phyloP scores from a whole-genome alignment of 2,113 vertebrate species.

The Crypturellus undulatus region DNA sequence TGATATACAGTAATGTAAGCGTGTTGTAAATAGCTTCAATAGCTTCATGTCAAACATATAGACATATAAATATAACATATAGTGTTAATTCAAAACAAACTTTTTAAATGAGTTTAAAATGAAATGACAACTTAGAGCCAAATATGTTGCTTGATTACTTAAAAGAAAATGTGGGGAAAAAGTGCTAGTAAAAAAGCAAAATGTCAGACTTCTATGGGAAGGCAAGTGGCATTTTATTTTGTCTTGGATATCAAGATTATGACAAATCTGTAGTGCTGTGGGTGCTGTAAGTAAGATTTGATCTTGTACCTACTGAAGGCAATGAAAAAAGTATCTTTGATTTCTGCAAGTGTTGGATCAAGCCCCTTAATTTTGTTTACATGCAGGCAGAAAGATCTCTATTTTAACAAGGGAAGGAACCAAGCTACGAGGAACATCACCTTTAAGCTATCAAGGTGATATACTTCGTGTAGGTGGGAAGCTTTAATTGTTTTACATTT shows the following conservation, averaged over 20 bases:
- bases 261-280: background rate
- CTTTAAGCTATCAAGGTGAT: background rate
- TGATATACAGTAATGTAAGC: conserved; percentile 32
- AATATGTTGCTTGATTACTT: background rate
- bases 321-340: background rate
- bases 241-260: background rate
- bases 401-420: background rate
- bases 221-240: background rate
- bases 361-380: conserved; percentile 19
- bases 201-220: background rate
- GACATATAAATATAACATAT: background rate
- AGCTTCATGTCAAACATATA: conserved; percentile 8
- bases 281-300: background rate
- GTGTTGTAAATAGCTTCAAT: conserved; percentile 41
- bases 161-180: background rate
- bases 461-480: background rate
- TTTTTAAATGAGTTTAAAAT: background rate
- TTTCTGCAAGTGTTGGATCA: conserved; percentile 8
- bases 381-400: background rate
- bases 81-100: conserved; percentile 14
- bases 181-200: background rate
- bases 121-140: background rate
- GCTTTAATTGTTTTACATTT: background rate
- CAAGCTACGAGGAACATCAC: background rate
- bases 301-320: background rate